Base-by-base conservation (phyloP, 2,113 vertebrate species). In the Onychostoma macrolepis region DNA sequence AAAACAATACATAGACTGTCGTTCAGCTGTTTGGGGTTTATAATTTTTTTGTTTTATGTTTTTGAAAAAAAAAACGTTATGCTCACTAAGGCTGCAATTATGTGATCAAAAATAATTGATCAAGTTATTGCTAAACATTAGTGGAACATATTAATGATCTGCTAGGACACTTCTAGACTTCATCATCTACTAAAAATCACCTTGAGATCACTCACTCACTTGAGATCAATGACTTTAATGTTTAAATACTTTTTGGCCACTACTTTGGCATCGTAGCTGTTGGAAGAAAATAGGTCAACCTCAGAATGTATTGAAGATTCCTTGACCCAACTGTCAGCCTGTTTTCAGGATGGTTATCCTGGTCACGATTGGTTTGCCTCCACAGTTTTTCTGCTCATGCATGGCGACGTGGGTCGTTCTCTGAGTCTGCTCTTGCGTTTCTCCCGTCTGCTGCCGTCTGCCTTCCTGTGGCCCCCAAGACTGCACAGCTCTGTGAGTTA, bases 331-430 rank as follows among this genome's bases (percentile, higher is more conserved):
- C 43, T 30, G 26, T 1, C 93, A 98, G 96, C 91, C 88, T 94
- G 94, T 90, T 93, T 96, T 87, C 96, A 92, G 87, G 94, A 93
- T 2, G 86, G 2, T 74, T 97, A 90, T 41, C 74, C 94, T 38
- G 96, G 96, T 89, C 94, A 97, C 8, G 98, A 99, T 91, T 99
- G 97, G 98, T 96, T 99, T 94, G 93, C 91, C 0, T 96, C 96
- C 87, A 97, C 97, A 4, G 88, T 97, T 9, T 99, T 99, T 92
- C 94, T 99, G 87, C 91, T 99, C 65, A 96, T 97, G 97, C 90
- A 93, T 0, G 98, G 97, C 15, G 92, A 97, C 5, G 33, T n/a
- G 78, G 92, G 96, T 33, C 95, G 94, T 78, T 96, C 97, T 13
- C 90, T 97, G 56, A 80, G 0, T 0, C 93, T 98, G 88, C 94